A percentile compares a stretch with the other conserved stretches of the same genome.
Evolutionary conservation across 2,113 vertebrate genomes (phyloP).

Genomic region (Meriones unguiculatus): DNA sequence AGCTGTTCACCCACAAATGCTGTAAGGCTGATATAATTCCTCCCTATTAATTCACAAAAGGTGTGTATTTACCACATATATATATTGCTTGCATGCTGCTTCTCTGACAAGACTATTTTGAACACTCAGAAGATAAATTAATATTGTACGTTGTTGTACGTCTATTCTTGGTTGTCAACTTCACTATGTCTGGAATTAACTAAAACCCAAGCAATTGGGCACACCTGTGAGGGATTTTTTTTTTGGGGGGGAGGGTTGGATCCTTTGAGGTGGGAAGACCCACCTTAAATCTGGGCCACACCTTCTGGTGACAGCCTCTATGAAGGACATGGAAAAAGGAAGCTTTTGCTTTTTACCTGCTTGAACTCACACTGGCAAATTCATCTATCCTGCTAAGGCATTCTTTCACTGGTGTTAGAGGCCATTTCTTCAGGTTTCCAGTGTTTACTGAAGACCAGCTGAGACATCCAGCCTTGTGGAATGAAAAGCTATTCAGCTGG

Average conservation of each 20-base stretch:
- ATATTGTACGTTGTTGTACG: constrained; percentile 82
- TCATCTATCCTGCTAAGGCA: neutral
- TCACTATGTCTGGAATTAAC: neutral
- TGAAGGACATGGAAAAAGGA: neutral
- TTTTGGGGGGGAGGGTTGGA: neutral
- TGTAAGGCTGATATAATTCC: constrained; percentile 89
- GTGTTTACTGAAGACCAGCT: neutral
- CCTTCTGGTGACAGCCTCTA: neutral
- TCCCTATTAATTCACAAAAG: constrained; percentile 86
- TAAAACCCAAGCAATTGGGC: neutral
- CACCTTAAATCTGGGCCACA: neutral
- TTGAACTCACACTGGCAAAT: neutral
- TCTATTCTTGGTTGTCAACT: neutral
- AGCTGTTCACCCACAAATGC: constrained; percentile 84
- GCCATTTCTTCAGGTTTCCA: neutral
- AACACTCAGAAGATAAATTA: constrained; percentile 89
- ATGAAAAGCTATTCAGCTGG: neutral
- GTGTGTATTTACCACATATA: constrained; percentile 85
- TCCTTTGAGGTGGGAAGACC: neutral
- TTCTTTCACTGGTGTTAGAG: neutral
- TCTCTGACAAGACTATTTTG: constrained; percentile 89
- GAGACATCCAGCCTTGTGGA: neutral
- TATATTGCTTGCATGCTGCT: constrained; percentile 85
- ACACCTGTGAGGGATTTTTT: neutral
- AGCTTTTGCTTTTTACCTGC: neutral